phyloP scores from a whole-genome alignment of 2,113 vertebrate genomes.

The Phrynocephalus versicolor region DNA sequence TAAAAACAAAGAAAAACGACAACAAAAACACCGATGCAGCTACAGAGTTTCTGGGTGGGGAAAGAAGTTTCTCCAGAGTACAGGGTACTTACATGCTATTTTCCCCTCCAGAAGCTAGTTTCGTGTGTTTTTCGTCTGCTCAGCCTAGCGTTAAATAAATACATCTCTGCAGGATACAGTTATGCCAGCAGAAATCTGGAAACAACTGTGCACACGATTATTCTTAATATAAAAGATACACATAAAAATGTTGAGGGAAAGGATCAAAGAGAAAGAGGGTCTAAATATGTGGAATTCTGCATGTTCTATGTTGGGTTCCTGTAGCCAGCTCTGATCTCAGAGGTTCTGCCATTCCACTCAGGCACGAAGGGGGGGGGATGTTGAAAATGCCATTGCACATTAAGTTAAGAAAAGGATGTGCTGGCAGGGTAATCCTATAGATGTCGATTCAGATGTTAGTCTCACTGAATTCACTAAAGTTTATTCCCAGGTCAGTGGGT shows the following conservation, averaged over 20 bases:
- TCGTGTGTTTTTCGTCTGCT: conserved; percentile 56
- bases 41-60: conserved; percentile 17
- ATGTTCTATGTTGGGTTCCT: neutral
- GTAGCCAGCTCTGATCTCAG: neutral
- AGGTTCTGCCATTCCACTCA: neutral
- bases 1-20: conserved; percentile 21
- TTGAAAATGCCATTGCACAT: neutral
- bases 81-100: conserved; percentile 37
- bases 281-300: neutral
- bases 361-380: conserved; percentile 15
- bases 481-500: neutral
- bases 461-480: neutral
- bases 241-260: conserved; percentile 3
- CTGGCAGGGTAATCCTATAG: neutral
- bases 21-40: neutral
- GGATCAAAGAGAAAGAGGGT: neutral
- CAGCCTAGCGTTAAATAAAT: conserved; percentile 66
- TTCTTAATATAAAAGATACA: conserved; percentile 12
- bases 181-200: conserved; percentile 42
- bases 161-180: conserved; percentile 31
- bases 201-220: conserved; percentile 15
- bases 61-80: conserved; percentile 46
- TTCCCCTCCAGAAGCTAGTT: conserved; percentile 27
- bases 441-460: neutral
- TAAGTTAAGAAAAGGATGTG: conserved; percentile 11